Base-by-base conservation (phyloP, 2,888 invertebrate species). In the Dicycla oo region DNA sequence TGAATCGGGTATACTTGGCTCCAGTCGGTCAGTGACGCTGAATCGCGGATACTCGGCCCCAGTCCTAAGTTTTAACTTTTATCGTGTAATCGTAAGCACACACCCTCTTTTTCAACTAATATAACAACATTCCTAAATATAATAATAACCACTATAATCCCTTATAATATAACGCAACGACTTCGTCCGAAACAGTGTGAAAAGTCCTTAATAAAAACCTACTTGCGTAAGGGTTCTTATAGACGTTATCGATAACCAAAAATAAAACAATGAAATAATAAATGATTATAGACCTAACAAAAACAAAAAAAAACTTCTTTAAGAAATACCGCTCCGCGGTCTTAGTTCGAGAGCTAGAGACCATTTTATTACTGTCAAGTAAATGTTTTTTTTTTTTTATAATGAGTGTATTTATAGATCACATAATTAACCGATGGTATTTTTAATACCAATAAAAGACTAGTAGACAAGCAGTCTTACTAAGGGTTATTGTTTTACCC, bases 271-370 rank as follows among this genome's bases (percentile, higher is more conserved):
- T 64, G 56, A 67, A 69, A 70, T 43, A 71, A 67, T 65, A 34
- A 58, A 66, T 58, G 43, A 57, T 51, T 38, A 45, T 26, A 56
- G 15, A 43, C 4, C 11, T 54, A 74, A 73, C 43, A 61, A 73
- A 53, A 74, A 73, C 43, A 61, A 73, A 53, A 34, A 51, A 63
- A 43, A 43, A 26, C 45, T 38, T 38, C 58, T 62, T 45, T 43
- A 53, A 56, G 23, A 64, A 23, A 68, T 20, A 68, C 80, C 67
- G 61, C 79, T 65, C 76, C 57, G 56, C 80, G 65, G 76, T 38
- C 23, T 30, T 58, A 34, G 4, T 69, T 54, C 8, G 7, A 2
- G 11, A 51, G 49, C 23, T 68, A 38, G 57, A 10, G 2, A 34
- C 0, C 53, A 15, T 66, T 57, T 49, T 65, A 49, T 11, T 40